Evolutionary conservation across 2,797 vertebrate genomes (phyloP).

Genomic region (Cyprinodon diabolis): DNA sequence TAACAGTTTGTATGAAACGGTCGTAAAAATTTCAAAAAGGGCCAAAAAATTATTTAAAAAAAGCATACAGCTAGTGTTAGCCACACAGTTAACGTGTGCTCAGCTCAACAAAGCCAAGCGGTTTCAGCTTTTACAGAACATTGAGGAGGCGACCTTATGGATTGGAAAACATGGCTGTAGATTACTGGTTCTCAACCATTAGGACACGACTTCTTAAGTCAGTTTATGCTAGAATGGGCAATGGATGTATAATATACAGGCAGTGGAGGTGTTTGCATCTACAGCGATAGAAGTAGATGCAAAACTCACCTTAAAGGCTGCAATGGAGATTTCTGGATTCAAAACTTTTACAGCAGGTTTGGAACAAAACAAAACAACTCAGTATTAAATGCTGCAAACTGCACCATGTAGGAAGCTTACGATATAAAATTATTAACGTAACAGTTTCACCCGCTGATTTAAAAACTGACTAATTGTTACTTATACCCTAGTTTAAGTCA

Average conservation of each 20-base stretch:
- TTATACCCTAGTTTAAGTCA: conserved; percentile 21
- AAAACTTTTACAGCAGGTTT: conserved; percentile 73
- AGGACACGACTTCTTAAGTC: conserved; percentile 22
- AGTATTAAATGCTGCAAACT: conserved; percentile 42
- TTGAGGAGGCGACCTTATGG: conserved; percentile 54
- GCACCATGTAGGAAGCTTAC: conserved; percentile 36
- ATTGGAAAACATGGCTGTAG: conserved; percentile 35
- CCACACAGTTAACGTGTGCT: conserved; percentile 63
- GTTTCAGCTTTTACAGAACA: conserved; percentile 71
- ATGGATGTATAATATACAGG: conserved; percentile 5
- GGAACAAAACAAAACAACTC: conserved; percentile 57
- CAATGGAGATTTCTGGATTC: conserved; percentile 1
- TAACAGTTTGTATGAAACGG: conserved; percentile 63
- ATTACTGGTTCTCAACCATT: conserved; percentile 49
- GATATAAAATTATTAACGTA: conserved; percentile 19
- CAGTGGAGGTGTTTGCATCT: conserved; percentile 28
- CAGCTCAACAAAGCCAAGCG: conserved; percentile 66
- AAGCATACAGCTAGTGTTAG: conserved; percentile 71
- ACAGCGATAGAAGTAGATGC: conserved; percentile 12
- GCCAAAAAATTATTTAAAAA: conserved; percentile 68
- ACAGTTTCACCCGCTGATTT: conserved; percentile 29
- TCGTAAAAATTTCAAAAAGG: conserved; percentile 61
- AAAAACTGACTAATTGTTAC: conserved; percentile 24
- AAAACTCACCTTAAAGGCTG: neutral
- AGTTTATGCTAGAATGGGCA: conserved; percentile 14